These are phyloP conservation scores for Argynnis bischoffii DNA, from an alignment of 2,888 invertebrate species.

Conservation along the genomic window DNA sequence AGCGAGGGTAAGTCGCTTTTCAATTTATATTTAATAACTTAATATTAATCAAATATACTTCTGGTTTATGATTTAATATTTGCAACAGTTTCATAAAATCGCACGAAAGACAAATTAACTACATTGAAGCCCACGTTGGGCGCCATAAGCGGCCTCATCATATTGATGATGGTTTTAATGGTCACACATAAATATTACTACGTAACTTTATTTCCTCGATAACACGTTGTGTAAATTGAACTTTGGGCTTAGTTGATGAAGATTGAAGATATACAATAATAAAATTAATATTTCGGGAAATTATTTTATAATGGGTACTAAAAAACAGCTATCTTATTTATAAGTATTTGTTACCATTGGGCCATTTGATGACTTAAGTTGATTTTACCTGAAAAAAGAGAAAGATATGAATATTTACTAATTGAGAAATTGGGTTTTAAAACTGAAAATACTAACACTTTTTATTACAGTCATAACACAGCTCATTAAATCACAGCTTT, in stretches of 20 bases:
- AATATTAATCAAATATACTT: not conserved
- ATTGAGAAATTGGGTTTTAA: not conserved
- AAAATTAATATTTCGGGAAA: too few relatives aligned
- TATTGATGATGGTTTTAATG: slow-evolving; percentile 59
- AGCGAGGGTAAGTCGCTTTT: too few relatives aligned
- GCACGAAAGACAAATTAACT: slow-evolving; percentile 51
- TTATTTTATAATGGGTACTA: too few relatives aligned
- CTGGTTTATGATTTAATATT: slow-evolving; percentile 11
- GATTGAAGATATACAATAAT: not conserved
- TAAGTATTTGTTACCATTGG: not conserved
- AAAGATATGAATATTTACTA: not conserved
- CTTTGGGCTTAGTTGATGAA: slow-evolving; percentile 2
- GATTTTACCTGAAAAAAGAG: slow-evolving; percentile 9
- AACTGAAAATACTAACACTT: not conserved
- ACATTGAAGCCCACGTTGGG: slow-evolving; percentile 56
- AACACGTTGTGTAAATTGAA: slow-evolving; percentile 19
- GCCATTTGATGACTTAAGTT: not conserved
- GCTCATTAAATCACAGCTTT: slow-evolving; percentile 11
- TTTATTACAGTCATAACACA: not conserved
- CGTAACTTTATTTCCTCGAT: slow-evolving; percentile 29
- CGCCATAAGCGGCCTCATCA: slow-evolving; percentile 55
- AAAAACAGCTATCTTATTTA: not conserved
- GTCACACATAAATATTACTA: slow-evolving; percentile 56
- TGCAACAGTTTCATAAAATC: slow-evolving; percentile 34
- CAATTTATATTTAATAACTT: too few relatives aligned